A percentile compares a stretch with the other conserved stretches of the same genome.
Evolutionary conservation across 2,888 invertebrate genomes (phyloP).

Genomic region (Galeruca laticollis): DNA sequence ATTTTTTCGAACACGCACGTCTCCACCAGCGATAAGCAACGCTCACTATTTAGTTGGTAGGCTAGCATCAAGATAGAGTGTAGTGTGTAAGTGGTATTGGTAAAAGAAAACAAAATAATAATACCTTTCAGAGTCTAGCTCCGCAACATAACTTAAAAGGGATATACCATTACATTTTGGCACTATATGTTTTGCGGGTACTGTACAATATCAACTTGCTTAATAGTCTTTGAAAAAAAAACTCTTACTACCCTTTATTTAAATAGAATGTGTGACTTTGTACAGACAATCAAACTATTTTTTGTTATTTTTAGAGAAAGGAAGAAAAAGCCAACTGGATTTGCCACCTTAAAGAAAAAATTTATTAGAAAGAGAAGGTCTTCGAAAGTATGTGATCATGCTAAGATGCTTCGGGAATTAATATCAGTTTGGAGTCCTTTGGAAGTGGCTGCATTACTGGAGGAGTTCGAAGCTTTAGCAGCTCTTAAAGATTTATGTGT

Average conservation of each 20-base stretch:
- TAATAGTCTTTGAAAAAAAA: neutral
- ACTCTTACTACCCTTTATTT: too few relatives aligned
- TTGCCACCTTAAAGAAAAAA: conserved; percentile 84
- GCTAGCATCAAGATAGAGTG: too few relatives aligned
- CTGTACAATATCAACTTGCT: neutral
- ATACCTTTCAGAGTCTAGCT: too few relatives aligned
- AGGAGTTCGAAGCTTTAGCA: conserved; percentile 91
- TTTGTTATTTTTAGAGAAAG: conserved; percentile 58
- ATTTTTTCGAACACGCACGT: too few relatives aligned
- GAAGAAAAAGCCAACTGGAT: conserved; percentile 80
- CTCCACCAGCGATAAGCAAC: too few relatives aligned
- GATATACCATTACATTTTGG: too few relatives aligned
- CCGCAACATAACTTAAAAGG: too few relatives aligned
- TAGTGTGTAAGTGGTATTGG: too few relatives aligned
- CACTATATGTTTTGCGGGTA: too few relatives aligned
- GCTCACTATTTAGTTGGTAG: too few relatives aligned
- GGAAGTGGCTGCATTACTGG: conserved; percentile 88
- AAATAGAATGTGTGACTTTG: neutral
- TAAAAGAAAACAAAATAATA: too few relatives aligned
- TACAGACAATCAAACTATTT: neutral
- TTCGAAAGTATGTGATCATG: conserved; percentile 86
- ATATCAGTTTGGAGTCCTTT: conserved; percentile 84
- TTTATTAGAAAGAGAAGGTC: conserved; percentile 82
- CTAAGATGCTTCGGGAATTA: conserved; percentile 78
- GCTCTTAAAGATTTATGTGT: conserved; percentile 88